Evolutionary conservation across 1,140 invertebrate genomes (phyloP), one percentile per base, ranked within the genome.

Genomic region (Sminthurinus signatus): DNA sequence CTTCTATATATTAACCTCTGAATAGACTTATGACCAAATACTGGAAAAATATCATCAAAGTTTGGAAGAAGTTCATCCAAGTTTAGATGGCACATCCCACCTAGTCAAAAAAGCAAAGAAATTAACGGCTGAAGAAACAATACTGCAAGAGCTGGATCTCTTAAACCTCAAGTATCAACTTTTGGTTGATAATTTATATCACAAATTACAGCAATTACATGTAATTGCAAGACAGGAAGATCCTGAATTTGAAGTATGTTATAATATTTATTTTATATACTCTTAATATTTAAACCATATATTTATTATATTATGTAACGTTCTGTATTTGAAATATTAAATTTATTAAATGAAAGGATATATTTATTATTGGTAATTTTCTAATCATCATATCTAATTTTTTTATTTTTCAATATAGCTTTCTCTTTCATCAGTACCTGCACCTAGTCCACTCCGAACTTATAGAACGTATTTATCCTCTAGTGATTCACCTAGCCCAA

Each of bases 11-110:
- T 52, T 29, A 46, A 28, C 39, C 43, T 44, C 19, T 17, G 3
- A 46, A 56, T 85, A 93, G 90, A 93, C 92, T 75, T 92, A 93
- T 80, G 88, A 91, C 74, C 84, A 86, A 73, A 81, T 86, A 73
- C 86, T 96, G 75, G 86, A 89, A 77, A 86, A 88, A 64, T 98
- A 91, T 80, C 83, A 86, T 70, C 91, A 95, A 73, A 88, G 85
- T 78, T 79, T 96, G 73, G 88, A 91, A 75, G 89, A 91, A 70
- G 82, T 88, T 28, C 90, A 92, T 74, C 91, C 89, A 2, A 88
- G 86, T 64, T 76, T 90, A 72, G 88, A 91, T 77, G 84, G 73
- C 17, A 75, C 70, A 67, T n/a, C n/a, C n/a, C n/a, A n/a, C n/a
- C 67, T 75, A 48, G 73, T 73, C 57, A 80, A 80, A 72, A 74